phyloP scores from a whole-genome alignment of 2,797 vertebrate species.

The Tinamus major region DNA sequence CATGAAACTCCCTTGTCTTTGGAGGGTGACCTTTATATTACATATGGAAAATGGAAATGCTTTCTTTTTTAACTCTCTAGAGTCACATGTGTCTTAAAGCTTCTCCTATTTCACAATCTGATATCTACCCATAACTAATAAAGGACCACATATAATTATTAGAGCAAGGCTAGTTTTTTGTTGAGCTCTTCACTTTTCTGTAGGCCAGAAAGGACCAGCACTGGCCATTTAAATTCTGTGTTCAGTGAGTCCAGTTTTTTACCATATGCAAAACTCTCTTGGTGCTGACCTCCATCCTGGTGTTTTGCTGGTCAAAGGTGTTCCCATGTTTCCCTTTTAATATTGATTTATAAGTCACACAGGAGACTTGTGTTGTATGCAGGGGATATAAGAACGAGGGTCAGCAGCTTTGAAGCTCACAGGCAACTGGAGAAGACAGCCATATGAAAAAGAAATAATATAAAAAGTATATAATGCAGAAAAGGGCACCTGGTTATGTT shows the following conservation, averaged over 20 bases:
- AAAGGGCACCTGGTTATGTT: not conserved
- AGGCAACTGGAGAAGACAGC: conserved; percentile 1
- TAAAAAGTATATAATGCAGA: not conserved
- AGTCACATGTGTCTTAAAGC: not conserved
- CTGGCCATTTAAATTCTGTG: not conserved
- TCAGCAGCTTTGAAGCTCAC: not conserved
- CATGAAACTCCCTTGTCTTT: not conserved
- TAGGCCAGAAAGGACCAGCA: not conserved
- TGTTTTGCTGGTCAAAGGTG: not conserved
- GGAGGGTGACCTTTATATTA: not conserved
- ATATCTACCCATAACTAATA: not conserved
- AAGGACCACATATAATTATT: not conserved
- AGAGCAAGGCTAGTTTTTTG: not conserved
- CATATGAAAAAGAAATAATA: conserved; percentile 13
- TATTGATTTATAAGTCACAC: not conserved
- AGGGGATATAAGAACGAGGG: not conserved
- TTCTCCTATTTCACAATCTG: not conserved
- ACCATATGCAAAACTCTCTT: not conserved
- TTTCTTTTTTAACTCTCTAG: not conserved
- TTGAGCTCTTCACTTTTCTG: not conserved
- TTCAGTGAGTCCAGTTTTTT: not conserved
- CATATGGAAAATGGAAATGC: not conserved
- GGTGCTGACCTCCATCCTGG: not conserved
- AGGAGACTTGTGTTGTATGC: not conserved
- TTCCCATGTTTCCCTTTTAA: not conserved